Conservation (phyloP, 2,888 invertebrate genomes). For the Drosophila neoperkinsi region DNA sequence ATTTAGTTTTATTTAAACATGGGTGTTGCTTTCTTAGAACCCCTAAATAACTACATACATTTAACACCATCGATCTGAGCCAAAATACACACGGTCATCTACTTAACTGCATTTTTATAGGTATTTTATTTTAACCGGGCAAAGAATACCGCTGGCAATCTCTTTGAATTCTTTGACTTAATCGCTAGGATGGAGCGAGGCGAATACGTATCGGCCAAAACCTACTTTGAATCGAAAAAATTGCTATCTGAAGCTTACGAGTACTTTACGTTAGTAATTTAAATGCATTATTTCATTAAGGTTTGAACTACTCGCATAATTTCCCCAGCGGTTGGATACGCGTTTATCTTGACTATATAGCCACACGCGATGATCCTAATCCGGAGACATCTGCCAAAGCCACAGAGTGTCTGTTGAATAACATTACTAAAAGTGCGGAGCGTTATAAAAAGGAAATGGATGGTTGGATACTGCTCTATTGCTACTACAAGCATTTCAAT, state of each 20-base stretch:
- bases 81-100: neutral
- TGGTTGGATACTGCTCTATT: conserved; percentile 74
- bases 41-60: neutral
- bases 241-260: conserved; percentile 28
- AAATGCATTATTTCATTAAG: neutral
- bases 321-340: conserved; percentile 53
- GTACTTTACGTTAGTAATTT: conserved; percentile 54
- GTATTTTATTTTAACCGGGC: conserved; percentile 24
- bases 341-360: conserved; percentile 66
- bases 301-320: neutral
- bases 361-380: conserved; percentile 53
- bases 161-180: conserved; percentile 59
- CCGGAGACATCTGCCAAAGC: conserved; percentile 43
- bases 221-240: conserved; percentile 33
- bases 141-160: conserved; percentile 8
- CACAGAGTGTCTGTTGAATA: conserved; percentile 62
- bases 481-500: conserved; percentile 65
- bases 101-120: neutral
- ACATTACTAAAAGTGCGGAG: conserved; percentile 41
- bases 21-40: neutral
- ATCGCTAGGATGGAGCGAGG: conserved; percentile 65
- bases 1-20: neutral
- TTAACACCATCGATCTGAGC: neutral
- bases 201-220: conserved; percentile 55
- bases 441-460: conserved; percentile 34